Percentiles rank a stretch among this genome's conserved stretches.
These are phyloP conservation scores for Hyperoplus immaculatus DNA, from an alignment of 2,797 vertebrate genomes.

Conservation along the genomic window DNA sequence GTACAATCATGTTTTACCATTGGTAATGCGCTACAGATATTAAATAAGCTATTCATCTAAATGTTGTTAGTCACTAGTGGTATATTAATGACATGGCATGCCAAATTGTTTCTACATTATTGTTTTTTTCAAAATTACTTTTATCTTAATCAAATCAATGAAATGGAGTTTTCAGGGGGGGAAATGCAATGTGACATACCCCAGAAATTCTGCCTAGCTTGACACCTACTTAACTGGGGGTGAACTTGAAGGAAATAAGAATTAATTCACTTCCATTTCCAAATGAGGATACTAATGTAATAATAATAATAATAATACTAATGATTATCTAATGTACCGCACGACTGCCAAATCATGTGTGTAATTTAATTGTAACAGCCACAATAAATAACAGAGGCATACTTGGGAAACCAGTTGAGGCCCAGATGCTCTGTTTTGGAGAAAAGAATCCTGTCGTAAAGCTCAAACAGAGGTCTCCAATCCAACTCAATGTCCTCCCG, in stretches of 20 bases:
- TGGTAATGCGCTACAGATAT: not conserved
- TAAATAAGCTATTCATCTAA: not conserved
- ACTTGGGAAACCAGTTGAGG: slow-evolving; percentile 99
- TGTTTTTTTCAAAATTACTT: not conserved
- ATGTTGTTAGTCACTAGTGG: not conserved
- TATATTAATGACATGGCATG: not conserved
- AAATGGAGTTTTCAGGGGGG: not conserved
- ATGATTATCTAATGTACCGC: not conserved
- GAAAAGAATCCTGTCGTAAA: slow-evolving; percentile 95
- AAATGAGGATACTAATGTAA: not conserved
- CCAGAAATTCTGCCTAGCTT: not conserved
- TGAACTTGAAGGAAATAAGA: not conserved
- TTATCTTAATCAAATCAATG: not conserved
- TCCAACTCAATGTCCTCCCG: slow-evolving; percentile 95
- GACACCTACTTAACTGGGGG: not conserved
- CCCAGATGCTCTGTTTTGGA: slow-evolving; percentile 98
- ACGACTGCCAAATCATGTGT: not conserved
- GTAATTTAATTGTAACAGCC: not conserved
- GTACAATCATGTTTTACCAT: not conserved
- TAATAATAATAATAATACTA: not conserved
- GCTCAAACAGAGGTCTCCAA: slow-evolving; percentile 96
- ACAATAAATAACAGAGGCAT: slow-evolving; percentile 72
- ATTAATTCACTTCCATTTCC: not conserved
- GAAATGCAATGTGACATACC: not conserved
- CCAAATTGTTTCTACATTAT: not conserved